Evolutionary conservation across 2,797 vertebrate species (phyloP), one percentile per base, ranked within the genome.

Genomic region (Myotis myotis): DNA sequence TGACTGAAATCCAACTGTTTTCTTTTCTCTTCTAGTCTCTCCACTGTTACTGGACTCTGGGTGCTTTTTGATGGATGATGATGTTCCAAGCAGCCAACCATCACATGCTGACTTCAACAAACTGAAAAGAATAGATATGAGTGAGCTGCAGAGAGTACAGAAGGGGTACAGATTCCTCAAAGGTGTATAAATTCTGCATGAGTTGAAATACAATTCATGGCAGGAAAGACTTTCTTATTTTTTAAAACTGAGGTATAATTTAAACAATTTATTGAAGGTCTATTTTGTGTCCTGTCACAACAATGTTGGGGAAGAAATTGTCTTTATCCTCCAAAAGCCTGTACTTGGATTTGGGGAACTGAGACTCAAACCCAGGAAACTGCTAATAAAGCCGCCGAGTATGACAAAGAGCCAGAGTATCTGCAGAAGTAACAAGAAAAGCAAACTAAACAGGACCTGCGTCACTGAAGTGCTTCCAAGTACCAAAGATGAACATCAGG

Each of bases 61-160:
- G 81, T 87, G 81, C 1, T 62, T 94, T 96, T 95, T 98, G 87
- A 47, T 91, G 19, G 96, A 92, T 0, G 96, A 47, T 71, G 95
- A 76, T 15, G 94, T 96, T 82, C 74, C 96, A 8, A 9, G 66
- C 12, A 96, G 92, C 93, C 79, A 96, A 85, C 91, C 95, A 84
- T 97, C 95, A n/a, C 2, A 28, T 82, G 97, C 96, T n/a, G 70
- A 89, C 82, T 94, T 41, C 0, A 97, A 95, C 30, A 97, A 85
- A 75, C 98, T 98, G 96, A 87, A 71, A 97, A 87, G 72, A 94
- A 96, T 95, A 95, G 96, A 82, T 25, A 96, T 51, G 75, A 86
- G 66, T 0, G 62, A 51, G 0, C 1, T 78, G 22, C 62, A 82
- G 53, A 82, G 12, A 82, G 55, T 19, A 96, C 0, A 68, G 51